A percentile compares a stretch with the other conserved stretches of the same genome.
Evolutionary conservation across 2,888 invertebrate genomes (phyloP).

Genomic region (Pristionchus mayeri): DNA sequence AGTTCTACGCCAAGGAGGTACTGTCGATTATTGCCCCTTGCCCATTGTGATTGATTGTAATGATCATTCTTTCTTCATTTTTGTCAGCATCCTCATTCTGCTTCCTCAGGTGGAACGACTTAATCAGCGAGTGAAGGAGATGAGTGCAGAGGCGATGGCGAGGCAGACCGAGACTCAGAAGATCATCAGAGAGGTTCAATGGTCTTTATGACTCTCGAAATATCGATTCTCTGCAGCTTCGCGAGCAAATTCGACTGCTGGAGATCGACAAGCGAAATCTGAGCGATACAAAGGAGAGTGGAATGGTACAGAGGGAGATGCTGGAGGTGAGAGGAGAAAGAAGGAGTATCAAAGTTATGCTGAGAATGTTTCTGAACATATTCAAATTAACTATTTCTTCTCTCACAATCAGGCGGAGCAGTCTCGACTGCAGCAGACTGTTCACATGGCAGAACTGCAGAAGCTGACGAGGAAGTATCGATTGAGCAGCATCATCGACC

Average conservation of each 20-base stretch:
- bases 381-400: background rate
- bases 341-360: background rate
- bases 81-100: background rate
- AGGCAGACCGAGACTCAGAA: constrained; percentile 64
- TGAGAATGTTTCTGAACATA: background rate
- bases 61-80: background rate
- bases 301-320: constrained; percentile 64
- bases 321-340: constrained; percentile 46
- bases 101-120: constrained; percentile 62
- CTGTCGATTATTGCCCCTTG: background rate
- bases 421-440: constrained; percentile 71
- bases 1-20: constrained; percentile 72
- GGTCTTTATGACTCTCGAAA: background rate
- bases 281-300: constrained; percentile 61
- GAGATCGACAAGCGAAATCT: constrained; percentile 75
- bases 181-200: constrained; percentile 58
- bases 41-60: background rate
- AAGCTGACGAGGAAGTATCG: constrained; percentile 75
- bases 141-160: constrained; percentile 59
- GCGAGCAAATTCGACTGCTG: constrained; percentile 72
- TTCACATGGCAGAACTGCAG: constrained; percentile 74
- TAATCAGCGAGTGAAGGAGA: constrained; percentile 69
- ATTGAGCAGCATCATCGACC: constrained; percentile 74
- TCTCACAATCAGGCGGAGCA: constrained; percentile 63
- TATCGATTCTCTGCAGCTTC: constrained; percentile 55